Percentiles rank a stretch among this genome's conserved stretches.
Conservation (phyloP, 35 echinoderm and acorn worm species). For the Lytechinus variegatus region DNA sequence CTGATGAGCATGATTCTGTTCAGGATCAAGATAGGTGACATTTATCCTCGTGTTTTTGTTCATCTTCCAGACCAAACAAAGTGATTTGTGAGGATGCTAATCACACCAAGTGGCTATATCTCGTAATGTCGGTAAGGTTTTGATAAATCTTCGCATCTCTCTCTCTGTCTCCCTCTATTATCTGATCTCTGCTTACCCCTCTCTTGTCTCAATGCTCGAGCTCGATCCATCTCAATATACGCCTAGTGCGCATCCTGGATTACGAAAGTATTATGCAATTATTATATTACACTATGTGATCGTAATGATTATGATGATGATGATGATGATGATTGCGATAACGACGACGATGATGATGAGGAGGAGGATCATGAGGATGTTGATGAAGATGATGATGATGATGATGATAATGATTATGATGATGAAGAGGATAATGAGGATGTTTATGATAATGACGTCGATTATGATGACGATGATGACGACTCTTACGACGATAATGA, state of each 20-base stretch:
- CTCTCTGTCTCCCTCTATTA: neutral
- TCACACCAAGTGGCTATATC: conserved; percentile 55
- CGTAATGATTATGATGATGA: neutral
- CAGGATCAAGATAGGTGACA: neutral
- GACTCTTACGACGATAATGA: too few species aligned
- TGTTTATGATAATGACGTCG: too few species aligned
- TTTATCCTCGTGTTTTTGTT: neutral
- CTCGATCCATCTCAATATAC: neutral
- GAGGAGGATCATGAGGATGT: too few species aligned
- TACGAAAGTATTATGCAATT: too few species aligned
- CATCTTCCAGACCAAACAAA: conserved; percentile 53
- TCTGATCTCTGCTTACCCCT: neutral
- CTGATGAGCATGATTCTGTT: too few species aligned
- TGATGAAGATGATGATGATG: too few species aligned
- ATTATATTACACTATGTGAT: too few species aligned
- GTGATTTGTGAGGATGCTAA: conserved; percentile 61
- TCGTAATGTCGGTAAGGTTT: conserved; percentile 69
- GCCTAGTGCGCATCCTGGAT: too few species aligned
- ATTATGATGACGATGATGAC: too few species aligned
- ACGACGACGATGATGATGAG: too few species aligned
- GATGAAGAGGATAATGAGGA: too few species aligned
- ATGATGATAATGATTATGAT: too few species aligned
- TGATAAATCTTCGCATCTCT: neutral
- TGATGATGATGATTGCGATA: neutral
- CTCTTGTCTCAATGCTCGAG: neutral